A percentile compares a stretch with the other conserved stretches of the same genome.
Evolutionary conservation across 2,797 vertebrate species (phyloP).

Genomic region (Enteromius unitaeniatus): DNA sequence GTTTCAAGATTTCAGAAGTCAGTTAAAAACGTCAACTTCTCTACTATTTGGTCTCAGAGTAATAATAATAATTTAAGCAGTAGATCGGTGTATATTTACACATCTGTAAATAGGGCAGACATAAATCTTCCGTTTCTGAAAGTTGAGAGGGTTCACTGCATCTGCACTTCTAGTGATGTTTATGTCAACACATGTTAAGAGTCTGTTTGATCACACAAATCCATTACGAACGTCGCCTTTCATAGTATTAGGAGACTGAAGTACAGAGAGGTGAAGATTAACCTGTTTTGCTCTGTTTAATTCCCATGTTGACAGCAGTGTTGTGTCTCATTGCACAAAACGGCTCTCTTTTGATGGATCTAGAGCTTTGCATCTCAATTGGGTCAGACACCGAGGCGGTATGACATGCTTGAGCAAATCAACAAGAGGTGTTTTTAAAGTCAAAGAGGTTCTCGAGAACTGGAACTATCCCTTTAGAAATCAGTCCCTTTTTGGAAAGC

Average conservation of each 20-base stretch:
- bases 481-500: not conserved
- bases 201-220: slow-evolving; percentile 34
- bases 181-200: slow-evolving; percentile 16
- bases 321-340: not conserved
- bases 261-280: slow-evolving; percentile 24
- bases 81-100: not conserved
- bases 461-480: not conserved
- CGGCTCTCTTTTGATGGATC: not conserved
- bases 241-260: slow-evolving; percentile 20
- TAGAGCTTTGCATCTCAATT: not conserved
- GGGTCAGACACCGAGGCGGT: not conserved
- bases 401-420: not conserved
- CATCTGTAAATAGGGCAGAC: not conserved
- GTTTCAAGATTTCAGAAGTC: not conserved
- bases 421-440: not conserved
- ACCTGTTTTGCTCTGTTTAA: slow-evolving; percentile 30
- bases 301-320: slow-evolving; percentile 4
- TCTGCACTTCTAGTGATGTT: slow-evolving; percentile 6
- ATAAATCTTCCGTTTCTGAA: not conserved
- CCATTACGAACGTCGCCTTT: slow-evolving; percentile 1
- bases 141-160: not conserved
- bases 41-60: not conserved
- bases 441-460: not conserved
- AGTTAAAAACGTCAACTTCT: not conserved
- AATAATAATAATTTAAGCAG: not conserved